Percentiles rank a stretch among this genome's conserved stretches.
phyloP scores from a whole-genome alignment of 1,140 invertebrate species.

The Drosophila nigromelanica region DNA sequence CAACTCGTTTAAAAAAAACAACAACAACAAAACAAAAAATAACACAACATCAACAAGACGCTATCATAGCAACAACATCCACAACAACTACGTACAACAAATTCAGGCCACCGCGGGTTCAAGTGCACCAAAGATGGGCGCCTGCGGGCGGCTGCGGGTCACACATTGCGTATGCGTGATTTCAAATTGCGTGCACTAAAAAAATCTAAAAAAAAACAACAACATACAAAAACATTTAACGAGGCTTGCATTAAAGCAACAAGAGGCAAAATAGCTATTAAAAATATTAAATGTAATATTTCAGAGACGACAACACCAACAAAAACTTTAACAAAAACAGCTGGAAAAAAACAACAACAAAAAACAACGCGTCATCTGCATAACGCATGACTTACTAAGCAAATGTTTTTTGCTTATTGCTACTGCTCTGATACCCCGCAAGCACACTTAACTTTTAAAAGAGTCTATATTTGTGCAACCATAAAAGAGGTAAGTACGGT shows the following conservation, averaged over 20 bases:
- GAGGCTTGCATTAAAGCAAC: constrained; percentile 74
- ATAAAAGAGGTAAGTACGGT: no score
- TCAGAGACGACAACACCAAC: constrained; percentile 40
- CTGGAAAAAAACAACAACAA: constrained; percentile 21
- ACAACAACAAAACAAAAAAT: constrained; percentile 11
- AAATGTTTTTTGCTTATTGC: constrained; percentile 36
- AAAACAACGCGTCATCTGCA: constrained; percentile 67
- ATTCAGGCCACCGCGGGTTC: constrained; percentile 54
- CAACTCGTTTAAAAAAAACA: constrained; percentile 37
- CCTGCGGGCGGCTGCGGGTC: constrained; percentile 46
- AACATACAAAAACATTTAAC: constrained; percentile 67
- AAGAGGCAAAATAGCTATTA: constrained; percentile 53
- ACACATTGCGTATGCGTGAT: constrained; percentile 78
- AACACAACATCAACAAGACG: constrained; percentile 19
- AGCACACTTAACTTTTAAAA: background rate
- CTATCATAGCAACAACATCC: constrained; percentile 20
- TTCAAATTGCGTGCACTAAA: constrained; percentile 47
- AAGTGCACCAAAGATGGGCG: constrained; percentile 51
- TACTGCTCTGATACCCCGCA: constrained; percentile 28
- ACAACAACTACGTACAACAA: constrained; percentile 34
- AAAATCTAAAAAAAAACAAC: constrained; percentile 23
- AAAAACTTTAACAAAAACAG: constrained; percentile 13
- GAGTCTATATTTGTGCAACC: background rate
- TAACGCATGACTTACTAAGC: constrained; percentile 71
- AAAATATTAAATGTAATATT: constrained; percentile 80